These are phyloP conservation scores for Trachops cirrhosus DNA, from an alignment of 2,797 vertebrate species.

Conservation along the genomic window DNA sequence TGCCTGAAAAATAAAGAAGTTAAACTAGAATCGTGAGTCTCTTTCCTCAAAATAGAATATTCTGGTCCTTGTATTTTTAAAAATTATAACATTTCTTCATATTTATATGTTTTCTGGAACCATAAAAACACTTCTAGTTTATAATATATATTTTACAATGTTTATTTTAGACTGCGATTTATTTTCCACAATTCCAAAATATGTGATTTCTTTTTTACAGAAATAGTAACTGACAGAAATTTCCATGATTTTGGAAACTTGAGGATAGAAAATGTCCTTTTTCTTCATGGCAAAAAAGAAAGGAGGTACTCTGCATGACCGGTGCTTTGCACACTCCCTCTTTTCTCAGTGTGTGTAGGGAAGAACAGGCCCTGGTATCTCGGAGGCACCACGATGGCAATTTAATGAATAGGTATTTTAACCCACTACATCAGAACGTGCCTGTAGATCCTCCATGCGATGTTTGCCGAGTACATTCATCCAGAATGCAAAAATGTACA, in stretches of 20 bases:
- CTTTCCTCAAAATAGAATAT: not conserved
- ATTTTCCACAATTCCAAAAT: not conserved
- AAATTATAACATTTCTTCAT: not conserved
- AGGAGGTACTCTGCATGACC: not conserved
- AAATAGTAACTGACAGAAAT: not conserved
- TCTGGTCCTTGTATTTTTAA: not conserved
- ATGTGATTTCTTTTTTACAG: not conserved
- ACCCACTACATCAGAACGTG: not conserved
- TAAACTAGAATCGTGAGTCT: not conserved
- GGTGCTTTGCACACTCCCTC: not conserved
- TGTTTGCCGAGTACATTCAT: not conserved
- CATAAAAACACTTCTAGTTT: not conserved
- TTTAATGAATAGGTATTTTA: not conserved
- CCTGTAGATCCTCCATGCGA: not conserved
- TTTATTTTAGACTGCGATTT: not conserved
- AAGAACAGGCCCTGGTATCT: accelerated
- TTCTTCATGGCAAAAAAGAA: not conserved
- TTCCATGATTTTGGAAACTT: not conserved
- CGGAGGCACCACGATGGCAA: not conserved
- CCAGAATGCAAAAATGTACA: not conserved
- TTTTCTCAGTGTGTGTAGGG: not conserved
- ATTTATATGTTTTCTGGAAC: not conserved
- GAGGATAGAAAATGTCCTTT: not conserved
- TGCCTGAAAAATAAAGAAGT: not conserved
- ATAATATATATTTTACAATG: not conserved